Base-by-base conservation (phyloP, 2,888 invertebrate genomes). In the Ectemnius continuus region DNA sequence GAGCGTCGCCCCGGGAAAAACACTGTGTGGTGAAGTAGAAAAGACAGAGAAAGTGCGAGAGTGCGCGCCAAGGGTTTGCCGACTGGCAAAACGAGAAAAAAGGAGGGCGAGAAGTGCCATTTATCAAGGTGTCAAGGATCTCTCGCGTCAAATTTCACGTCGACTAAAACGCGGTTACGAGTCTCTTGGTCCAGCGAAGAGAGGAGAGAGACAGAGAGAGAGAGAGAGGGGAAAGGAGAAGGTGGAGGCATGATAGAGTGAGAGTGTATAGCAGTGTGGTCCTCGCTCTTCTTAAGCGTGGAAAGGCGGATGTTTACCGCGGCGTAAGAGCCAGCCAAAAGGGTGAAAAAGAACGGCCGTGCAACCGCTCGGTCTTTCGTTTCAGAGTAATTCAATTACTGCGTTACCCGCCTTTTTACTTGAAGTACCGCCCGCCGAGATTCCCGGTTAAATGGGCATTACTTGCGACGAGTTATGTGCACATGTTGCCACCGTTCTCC, bases 301-400 rank as follows among this genome's bases (percentile, higher is more conserved):
- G 52, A 52, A 52, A 52, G 52, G 16, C 52, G 52, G 52, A 52
- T 52, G 52, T 52, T 52, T 52, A 16, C 52, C 20, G 16, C 58
- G 26, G 58, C n/a, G 58, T 14, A 20, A 58, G 52, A 52, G 52
- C 52, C 8, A 14, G 23, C 23, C n/a, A 26, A 58, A 58, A 58
- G 58, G 56, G 65, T 8, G 65, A 58, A 14, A 36, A 57, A 26
- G 57, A 52, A n/a, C 13, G 56, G 16, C 0, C 8, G 4, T 8
- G 36, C 36, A 36, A 36, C 36, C 36, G 36, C 36, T 36, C 36
- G 36, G 36, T 36, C 36, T 36, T 36, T 20, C 47, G 64, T 52
- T 52, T 52, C 52, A 52, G 52, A 52, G 52, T 52, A 52, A 52
- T 52, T 52, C 52, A 52, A 52, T 52, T 52, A 52, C 52, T 52